These are phyloP conservation scores for Pteropus rufus DNA, from an alignment of 2,797 vertebrate genomes.

Conservation along the genomic window DNA sequence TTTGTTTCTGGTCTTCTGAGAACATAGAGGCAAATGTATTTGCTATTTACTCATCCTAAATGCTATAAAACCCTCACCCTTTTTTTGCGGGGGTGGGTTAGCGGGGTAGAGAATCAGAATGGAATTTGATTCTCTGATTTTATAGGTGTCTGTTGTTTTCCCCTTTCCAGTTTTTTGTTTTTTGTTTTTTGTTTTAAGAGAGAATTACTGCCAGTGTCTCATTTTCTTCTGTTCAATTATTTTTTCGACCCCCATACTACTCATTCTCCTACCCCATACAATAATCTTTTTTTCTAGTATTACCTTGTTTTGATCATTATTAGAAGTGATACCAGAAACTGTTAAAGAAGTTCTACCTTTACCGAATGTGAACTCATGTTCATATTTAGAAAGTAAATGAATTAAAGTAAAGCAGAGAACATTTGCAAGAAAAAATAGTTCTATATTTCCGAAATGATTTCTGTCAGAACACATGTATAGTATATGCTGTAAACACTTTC, in stretches of 20 bases:
- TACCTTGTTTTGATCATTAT: background rate
- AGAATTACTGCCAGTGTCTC: background rate
- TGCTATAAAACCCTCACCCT: background rate
- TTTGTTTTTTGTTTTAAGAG: background rate
- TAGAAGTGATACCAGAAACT: background rate
- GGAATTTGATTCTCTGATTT: background rate
- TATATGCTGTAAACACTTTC: conserved; percentile 78
- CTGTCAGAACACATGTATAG: conserved; percentile 76
- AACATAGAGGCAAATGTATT: background rate
- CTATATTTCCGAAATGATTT: conserved; percentile 76
- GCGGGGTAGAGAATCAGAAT: background rate
- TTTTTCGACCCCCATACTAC: background rate
- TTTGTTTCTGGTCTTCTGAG: background rate
- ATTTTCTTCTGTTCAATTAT: background rate
- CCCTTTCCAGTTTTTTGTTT: too few relatives aligned
- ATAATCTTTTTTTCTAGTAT: background rate
- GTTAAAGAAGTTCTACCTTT: background rate
- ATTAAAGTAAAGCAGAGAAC: conserved; percentile 58
- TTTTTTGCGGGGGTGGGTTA: background rate
- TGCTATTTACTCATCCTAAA: background rate
- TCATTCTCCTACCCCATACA: background rate
- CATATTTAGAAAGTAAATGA: conserved; percentile 44
- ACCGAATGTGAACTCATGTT: conserved; percentile 47
- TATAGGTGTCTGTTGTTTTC: background rate
- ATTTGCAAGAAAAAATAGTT: conserved; percentile 70